Base-by-base conservation (phyloP, 2,797 vertebrate genomes). In the Moxostoma hubbsi region DNA sequence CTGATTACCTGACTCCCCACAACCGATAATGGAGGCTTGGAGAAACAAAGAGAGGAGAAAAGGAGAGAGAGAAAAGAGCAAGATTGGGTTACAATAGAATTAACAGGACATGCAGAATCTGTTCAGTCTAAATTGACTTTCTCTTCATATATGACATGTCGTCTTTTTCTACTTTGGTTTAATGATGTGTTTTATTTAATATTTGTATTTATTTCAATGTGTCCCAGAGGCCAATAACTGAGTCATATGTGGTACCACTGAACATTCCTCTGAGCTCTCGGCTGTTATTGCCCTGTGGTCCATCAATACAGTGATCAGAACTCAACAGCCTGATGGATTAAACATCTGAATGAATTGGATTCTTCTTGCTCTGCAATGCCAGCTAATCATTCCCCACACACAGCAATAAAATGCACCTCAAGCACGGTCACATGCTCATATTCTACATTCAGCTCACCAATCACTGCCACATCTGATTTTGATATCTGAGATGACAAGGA, bases 251-350 rank as follows among this genome's bases (percentile, higher is more conserved):
- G 3, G 36, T 36, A 36, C 36, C 36, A 16, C 59, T 75, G 51
- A 81, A 50, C 15, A 46, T 53, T 64, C 12, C 71, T 66, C 55
- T 50, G 64, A 45, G 45, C 36, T 47, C 13, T 75, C 8, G 43
- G 9, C 47, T 55, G 75, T 79, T 79, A 79, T 73, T 75, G 51
- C 59, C 16, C 36, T 70, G 80, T 1, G 53, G 80, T 91, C 90
- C 90, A 90, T 93, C 92, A 93, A 93, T 94, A 94, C 87, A 85
- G 87, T 91, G 92, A 94, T 93, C 89, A 90, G 92, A 93, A 90
- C 90, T 88, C 89, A 88, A 90, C 36, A 85, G 88, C 88, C 89
- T 93, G 93, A 93, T 93, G 91, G 93, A 93, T 93, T 94, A 94
- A 93, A 92, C 82, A 83, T 89, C 89, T 88, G 90, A 94, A 86